These are phyloP conservation scores for Drepana falcataria DNA, from an alignment of 2,888 invertebrate species.

Conservation along the genomic window DNA sequence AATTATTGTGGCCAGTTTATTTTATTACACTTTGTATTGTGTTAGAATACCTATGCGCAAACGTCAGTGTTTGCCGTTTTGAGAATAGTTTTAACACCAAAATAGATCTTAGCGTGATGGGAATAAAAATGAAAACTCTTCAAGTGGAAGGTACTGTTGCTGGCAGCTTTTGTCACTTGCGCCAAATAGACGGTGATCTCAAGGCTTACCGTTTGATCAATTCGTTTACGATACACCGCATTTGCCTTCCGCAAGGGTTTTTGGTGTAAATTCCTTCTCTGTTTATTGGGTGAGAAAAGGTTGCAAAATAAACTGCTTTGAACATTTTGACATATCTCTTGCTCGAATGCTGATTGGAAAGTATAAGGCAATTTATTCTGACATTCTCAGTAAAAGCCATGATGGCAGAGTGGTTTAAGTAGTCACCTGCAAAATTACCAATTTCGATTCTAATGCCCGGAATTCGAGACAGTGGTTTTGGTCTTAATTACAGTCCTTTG, in stretches of 20 bases:
- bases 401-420: too few relatives aligned
- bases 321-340: not conserved
- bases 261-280: constrained; percentile 34
- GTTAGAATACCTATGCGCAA: constrained; percentile 50
- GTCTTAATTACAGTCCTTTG: too few relatives aligned
- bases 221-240: constrained; percentile 43
- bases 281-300: constrained; percentile 29
- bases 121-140: constrained; percentile 13
- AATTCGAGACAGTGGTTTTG: too few relatives aligned
- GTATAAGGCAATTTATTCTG: not conserved
- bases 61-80: constrained; percentile 18
- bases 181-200: constrained; percentile 52
- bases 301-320: constrained; percentile 1
- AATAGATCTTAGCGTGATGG: constrained; percentile 16
- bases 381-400: not conserved
- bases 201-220: constrained; percentile 56
- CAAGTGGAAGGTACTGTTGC: not conserved
- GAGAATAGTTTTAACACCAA: constrained; percentile 21
- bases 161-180: constrained; percentile 32
- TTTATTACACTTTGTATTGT: constrained; percentile 76
- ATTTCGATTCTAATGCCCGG: too few relatives aligned
- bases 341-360: not conserved
- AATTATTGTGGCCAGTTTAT: constrained; percentile 76
- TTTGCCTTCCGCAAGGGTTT: constrained; percentile 43
- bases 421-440: too few relatives aligned